Base-by-base conservation (phyloP, 2,113 vertebrate genomes). In the Phylloscopus trochilus region DNA sequence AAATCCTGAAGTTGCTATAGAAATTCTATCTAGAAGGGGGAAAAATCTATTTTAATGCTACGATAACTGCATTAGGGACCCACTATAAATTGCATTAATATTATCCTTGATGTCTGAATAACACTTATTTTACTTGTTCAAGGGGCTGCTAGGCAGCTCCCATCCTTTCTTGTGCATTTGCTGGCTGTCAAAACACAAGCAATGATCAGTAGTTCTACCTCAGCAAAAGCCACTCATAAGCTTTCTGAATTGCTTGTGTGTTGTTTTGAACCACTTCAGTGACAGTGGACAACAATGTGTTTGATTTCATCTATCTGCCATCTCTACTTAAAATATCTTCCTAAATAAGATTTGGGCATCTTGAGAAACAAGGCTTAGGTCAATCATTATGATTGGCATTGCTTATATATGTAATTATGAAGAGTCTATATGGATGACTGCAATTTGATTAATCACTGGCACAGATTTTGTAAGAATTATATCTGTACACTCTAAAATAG, bases 91-190 rank as follows among this genome's bases (percentile, higher is more conserved):
- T 46, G 56, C 19, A 26, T 64, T 44, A 90, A 52, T 84, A 37
- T 33, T 84, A 35, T 28, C 51, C 30, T 74, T 81, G 46, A 23
- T 69, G 35, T 52, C 11, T 81, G 69, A 84, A 30, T 73, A 55
- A 64, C 41, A 47, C 73, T 90, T 89, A 26, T 68, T 95, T 98
- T 88, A 98, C 97, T 96, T 98, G 91, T 93, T 97, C 97, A 78
- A 96, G 79, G 58, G 93, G 95, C 80, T 98, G 83, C 64, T 98
- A 93, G 86, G 99, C 98, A 76, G 98, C 97, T 95, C 97, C 98
- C 77, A 97, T 96, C 81, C 96, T 98, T 89, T 99, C 98, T 70
- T 99, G 98, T 83, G 97, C 51, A 64, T 98, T 98, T 75, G 98
- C 93, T 52, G 98, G 96, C 60, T 99, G 96, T 73, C 86, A 96